phyloP scores from a whole-genome alignment of 2,113 vertebrate species.

The Periophthalmus modestus region DNA sequence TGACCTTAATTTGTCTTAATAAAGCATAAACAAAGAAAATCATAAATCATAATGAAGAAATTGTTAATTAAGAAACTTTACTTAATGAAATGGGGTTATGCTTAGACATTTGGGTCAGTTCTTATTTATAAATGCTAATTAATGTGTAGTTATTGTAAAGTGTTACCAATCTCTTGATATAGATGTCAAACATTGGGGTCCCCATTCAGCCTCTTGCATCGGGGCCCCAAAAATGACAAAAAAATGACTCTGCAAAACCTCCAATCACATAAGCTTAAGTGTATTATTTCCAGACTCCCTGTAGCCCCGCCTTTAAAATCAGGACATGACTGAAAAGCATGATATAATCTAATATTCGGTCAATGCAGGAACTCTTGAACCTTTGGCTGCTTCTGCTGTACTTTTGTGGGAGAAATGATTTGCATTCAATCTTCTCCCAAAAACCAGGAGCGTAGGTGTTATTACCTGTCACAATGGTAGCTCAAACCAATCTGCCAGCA shows the following conservation, averaged over 20 bases:
- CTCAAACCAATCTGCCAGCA: conserved; percentile 56
- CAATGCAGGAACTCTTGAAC: conserved; percentile 32
- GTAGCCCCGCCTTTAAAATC: background rate
- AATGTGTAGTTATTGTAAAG: too few relatives aligned
- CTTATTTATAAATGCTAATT: too few relatives aligned
- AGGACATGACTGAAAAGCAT: conserved; percentile 31
- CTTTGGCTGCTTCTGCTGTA: conserved; percentile 21
- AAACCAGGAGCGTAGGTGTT: conserved; percentile 30
- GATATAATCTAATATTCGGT: conserved; percentile 45
- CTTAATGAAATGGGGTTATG: too few relatives aligned
- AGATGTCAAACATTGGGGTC: background rate
- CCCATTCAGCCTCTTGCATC: background rate
- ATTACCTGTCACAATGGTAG: conserved; percentile 58
- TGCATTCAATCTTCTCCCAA: conserved; percentile 61
- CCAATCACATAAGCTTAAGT: background rate
- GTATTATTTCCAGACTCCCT: conserved; percentile 32
- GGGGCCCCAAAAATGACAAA: background rate
- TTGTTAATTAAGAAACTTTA: too few relatives aligned
- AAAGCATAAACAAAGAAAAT: too few relatives aligned
- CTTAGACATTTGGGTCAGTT: too few relatives aligned
- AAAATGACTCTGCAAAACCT: background rate
- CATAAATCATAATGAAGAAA: too few relatives aligned
- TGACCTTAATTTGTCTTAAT: too few relatives aligned
- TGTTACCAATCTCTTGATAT: too few relatives aligned
- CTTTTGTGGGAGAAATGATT: conserved; percentile 45